Base-by-base conservation (phyloP, 2,888 invertebrate genomes). In the Leptodirus hochenwartii region DNA sequence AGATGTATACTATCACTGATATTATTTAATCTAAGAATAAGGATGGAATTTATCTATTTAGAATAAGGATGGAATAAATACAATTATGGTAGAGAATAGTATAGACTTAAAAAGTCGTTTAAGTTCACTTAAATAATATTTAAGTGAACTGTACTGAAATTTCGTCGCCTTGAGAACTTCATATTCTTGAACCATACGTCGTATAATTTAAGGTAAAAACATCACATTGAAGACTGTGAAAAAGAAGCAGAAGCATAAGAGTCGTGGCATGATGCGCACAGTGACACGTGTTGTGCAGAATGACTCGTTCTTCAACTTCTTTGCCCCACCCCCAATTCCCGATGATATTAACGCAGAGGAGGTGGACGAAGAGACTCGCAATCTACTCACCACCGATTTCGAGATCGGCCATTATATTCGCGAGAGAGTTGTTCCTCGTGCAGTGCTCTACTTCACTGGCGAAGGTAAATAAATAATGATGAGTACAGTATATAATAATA, bases 271-370 rank as follows among this genome's bases (percentile, higher is more conserved):
- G 0, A 81, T 87, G 34, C 74, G 93, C 47, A 88, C 87, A n/a
- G 78, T 96, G 40, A 85, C 84, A 29, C 95, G 91, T 63, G 81
- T 82, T 30, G 85, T 96, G 41, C 85, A 87, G 49, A 88, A 84
- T 33, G 95, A 96, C 57, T 96, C 95, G 0, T 99, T 98, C 67
- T 99, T 99, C 64, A 96, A 96, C 61, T 99, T 98, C 69, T 98
- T 99, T 61, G 73, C 69, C 42, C 95, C 95, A 26, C 95, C 95
- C 20, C 61, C 54, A 23, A 43, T 84, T 56, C 79, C 84, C 22
- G 85, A 85, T 37, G 84, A 81, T 53, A 66, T 72, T 17, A 58
- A 51, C 30, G 73, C 81, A 45, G 71, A 70, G 23, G 84, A 87
- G 37, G 61, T 87, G 38, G 90, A 90, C 50, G 88, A 91, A 31